These are phyloP conservation scores for Pycnonotus jocosus DNA, from an alignment of 2,113 vertebrate species.

Conservation along the genomic window DNA sequence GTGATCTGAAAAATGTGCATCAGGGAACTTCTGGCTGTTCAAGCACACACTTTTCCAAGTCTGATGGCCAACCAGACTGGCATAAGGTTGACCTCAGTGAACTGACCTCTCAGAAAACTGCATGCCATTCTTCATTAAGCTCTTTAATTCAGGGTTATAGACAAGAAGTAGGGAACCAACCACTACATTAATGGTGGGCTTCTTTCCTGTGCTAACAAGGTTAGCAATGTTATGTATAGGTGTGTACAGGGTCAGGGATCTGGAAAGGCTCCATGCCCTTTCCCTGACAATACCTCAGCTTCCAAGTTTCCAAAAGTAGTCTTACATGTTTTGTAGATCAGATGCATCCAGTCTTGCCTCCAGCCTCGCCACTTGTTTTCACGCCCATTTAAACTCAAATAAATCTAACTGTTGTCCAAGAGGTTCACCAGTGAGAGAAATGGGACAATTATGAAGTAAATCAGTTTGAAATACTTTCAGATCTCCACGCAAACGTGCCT, in stretches of 20 bases:
- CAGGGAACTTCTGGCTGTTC: neutral
- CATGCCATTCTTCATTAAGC: neutral
- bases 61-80: fast-evolving
- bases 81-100: neutral
- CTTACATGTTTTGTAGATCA: neutral
- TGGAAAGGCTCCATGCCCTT: neutral
- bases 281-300: neutral
- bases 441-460: neutral
- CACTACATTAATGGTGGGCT: neutral
- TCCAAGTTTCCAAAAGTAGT: neutral
- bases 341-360: neutral
- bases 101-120: neutral
- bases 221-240: neutral
- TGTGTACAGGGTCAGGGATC: neutral
- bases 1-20: neutral
- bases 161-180: neutral
- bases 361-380: neutral
- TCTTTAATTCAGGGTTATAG: neutral
- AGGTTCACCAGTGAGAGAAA: neutral
- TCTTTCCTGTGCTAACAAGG: neutral
- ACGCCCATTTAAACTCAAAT: neutral
- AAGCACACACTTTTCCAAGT: neutral
- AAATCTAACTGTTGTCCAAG: neutral
- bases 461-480: constrained; percentile 1
- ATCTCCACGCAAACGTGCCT: neutral